Evolutionary conservation across 1,140 invertebrate species (phyloP), one percentile per base, ranked within the genome.

Genomic region (Arion vulgaris): DNA sequence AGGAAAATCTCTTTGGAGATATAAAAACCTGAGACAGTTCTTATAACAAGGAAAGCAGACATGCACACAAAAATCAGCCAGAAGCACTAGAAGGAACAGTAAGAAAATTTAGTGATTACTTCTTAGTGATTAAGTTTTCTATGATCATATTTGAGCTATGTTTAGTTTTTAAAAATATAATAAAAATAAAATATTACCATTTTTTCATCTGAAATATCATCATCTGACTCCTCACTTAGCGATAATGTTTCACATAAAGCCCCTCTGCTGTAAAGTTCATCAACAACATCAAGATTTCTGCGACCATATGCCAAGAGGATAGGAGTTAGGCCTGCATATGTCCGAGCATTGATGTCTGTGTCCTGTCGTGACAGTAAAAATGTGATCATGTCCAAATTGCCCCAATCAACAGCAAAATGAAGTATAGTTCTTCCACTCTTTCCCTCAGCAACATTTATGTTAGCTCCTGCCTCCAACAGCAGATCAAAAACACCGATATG

Each of bases 391-490:
- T 74, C 32, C 32, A 41, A 80, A 78, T 90, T 85, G 17, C 86
- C 83, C 36, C 81, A 72, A 68, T 90, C 89, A 23, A 85, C 89
- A 69, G 89, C 88, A 78, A 89, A 85, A 81, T 90, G 89, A 19
- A 90, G 85, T 23, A 87, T 81, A 36, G 88, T 88, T 66, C 85
- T 83, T 0, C 89, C 89, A 85, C 88, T 88, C 66, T 88, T 89
- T 23, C 87, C 88, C 77, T 90, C 89, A 75, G 84, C 74, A 62
- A 82, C 78, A 89, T 97, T 96, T 17, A 97, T 94, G 89, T 98
- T 78, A 34, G 89, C 89, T 49, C 87, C 87, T 36, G 84, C 85
- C 36, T 51, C 41, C n/a, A 91, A 45, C n/a, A 91, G 69, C 0
- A 86, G 34, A 28, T 84, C 41, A 19, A 90, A 49, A 19, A 86